Evolutionary conservation across 2,113 vertebrate species (phyloP), one percentile per base, ranked within the genome.

Genomic region (Neogobius melanostomus): DNA sequence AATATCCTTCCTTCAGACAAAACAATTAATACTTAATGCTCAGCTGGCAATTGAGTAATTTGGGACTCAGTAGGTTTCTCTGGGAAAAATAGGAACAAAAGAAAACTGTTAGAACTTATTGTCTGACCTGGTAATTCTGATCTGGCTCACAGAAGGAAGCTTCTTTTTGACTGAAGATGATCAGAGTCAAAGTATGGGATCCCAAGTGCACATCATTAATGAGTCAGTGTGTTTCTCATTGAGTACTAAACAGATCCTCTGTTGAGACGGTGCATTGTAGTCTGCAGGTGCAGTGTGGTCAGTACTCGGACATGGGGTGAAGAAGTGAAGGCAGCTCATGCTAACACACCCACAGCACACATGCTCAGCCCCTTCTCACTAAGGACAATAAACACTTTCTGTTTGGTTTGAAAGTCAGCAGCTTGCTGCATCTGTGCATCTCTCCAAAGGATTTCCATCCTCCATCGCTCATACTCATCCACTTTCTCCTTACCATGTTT

Each of bases 21-120:
- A 87, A 87, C 81, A 84, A 86, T 89, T 85, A 79, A 87, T 89
- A 81, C n/a, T 82, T 82, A 70, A 79, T 68, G 81, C 75, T 79
- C 79, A 74, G 72, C 68, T 86, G 64, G 54, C 68, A 70, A 72
- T 75, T 65, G 70, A 89, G 82, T 77, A 77, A 71, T 79, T 76
- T 12, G 61, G 75, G 64, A 60, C 63, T 61, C 66, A 51, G 2
- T 67, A 49, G 79, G 80, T 62, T 83, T 64, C 17, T 7, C 12
- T 70, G 51, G 82, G 70, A 54, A 74, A 81, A 54, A 17, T 66
- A 60, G 68, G 56, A 28, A 49, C 11, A 57, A 49, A 61, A 53
- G 47, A 8, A 42, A 61, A 15, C 14, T 61, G 59, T 61, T 28
- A 60, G 12, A 61, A 74, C 59, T 47, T 51, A 66, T 71, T 68